Evolutionary conservation across 2,888 invertebrate species (phyloP).

Genomic region (Scrobipalpa costella): DNA sequence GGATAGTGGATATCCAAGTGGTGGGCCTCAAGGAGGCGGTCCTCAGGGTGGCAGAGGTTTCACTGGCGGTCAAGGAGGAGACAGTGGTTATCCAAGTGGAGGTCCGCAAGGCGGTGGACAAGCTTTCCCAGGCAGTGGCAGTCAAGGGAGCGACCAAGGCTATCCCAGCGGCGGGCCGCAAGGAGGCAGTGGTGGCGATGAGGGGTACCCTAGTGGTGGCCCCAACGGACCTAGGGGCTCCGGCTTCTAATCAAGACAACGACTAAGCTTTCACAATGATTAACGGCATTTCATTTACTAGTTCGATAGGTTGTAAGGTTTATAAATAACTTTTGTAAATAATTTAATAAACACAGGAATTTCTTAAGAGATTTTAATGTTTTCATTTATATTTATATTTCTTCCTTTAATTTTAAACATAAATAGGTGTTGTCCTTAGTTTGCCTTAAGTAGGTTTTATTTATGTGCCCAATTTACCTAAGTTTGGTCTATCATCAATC

Average conservation of each 20-base stretch:
- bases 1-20: conserved; percentile 39
- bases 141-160: conserved; percentile 27
- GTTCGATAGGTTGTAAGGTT: conserved; percentile 11
- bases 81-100: conserved; percentile 32
- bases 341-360: conserved; percentile 16
- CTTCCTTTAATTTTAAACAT: background rate
- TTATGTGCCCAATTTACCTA: too few species aligned
- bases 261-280: conserved; percentile 20
- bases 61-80: conserved; percentile 24
- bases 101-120: conserved; percentile 25
- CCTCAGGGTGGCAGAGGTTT: conserved; percentile 30
- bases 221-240: conserved; percentile 70
- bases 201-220: conserved; percentile 69
- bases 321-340: conserved; percentile 19
- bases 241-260: conserved; percentile 52
- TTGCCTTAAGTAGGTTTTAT: too few species aligned
- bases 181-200: conserved; percentile 39
- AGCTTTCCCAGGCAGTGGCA: conserved; percentile 31
- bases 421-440: too few species aligned
- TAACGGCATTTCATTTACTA: conserved; percentile 15
- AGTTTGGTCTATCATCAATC: too few species aligned
- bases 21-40: conserved; percentile 31
- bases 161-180: conserved; percentile 33
- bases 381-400: background rate
- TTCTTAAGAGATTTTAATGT: conserved; percentile 2